Evolutionary conservation across 1,140 invertebrate genomes (phyloP).

Genomic region (Bombyx mandarina): DNA sequence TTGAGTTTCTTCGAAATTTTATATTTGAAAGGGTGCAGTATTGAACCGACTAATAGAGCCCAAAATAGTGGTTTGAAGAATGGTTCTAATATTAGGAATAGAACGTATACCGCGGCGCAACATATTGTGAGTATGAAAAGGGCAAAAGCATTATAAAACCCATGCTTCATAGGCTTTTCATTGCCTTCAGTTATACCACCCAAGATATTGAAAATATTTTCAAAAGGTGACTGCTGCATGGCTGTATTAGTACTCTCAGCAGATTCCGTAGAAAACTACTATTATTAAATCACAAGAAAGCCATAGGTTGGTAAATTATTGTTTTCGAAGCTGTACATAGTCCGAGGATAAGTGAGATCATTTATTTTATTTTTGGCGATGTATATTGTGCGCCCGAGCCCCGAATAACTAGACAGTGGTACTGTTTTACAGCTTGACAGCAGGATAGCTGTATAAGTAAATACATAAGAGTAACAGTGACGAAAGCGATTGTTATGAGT

Average conservation of each 20-base stretch:
- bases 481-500: no score
- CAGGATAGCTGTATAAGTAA: no score
- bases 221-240: conserved; percentile 64
- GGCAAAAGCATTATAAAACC: conserved; percentile 88
- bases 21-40: conserved; percentile 90
- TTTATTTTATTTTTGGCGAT: no score
- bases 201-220: conserved; percentile 64
- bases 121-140: conserved; percentile 77
- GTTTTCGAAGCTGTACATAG: no score
- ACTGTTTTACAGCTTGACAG: no score
- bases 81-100: conserved; percentile 85
- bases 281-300: no score
- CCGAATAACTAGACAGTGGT: no score
- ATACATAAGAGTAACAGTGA: no score
- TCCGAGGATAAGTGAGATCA: no score
- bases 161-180: conserved; percentile 90
- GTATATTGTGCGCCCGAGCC: neutral
- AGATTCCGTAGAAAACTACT: no score
- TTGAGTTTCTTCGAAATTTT: conserved; percentile 78
- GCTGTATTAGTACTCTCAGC: conserved; percentile 1
- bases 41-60: conserved; percentile 92
- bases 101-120: conserved; percentile 79
- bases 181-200: conserved; percentile 64
- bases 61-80: conserved; percentile 94
- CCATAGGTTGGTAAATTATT: no score